A percentile compares a stretch with the other conserved stretches of the same genome.
phyloP scores from a whole-genome alignment of 2,113 vertebrate genomes.

The Ciconia boyciana region DNA sequence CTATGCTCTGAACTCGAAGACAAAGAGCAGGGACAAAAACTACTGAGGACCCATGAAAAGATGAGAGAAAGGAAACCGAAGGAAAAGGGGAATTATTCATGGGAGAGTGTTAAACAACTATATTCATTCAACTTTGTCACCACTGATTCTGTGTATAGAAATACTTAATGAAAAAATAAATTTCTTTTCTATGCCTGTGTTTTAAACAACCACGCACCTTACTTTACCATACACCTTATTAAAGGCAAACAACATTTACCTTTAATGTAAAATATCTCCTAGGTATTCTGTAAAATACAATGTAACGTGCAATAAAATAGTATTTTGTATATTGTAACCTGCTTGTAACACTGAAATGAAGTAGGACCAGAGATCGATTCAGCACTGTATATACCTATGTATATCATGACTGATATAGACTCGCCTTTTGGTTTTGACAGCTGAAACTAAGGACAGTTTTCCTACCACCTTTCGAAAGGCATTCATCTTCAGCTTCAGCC shows the following conservation, averaged over 20 bases:
- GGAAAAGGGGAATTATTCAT: background rate
- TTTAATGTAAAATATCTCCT: background rate
- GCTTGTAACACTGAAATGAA: background rate
- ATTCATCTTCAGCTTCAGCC: background rate
- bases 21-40: background rate
- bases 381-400: background rate
- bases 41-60: background rate
- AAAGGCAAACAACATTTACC: background rate
- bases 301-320: background rate
- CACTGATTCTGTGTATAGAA: background rate
- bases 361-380: background rate
- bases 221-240: background rate
- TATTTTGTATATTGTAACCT: background rate
- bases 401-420: background rate
- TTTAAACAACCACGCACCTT: background rate
- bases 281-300: background rate
- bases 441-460: background rate
- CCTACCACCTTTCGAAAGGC: background rate
- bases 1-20: background rate
- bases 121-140: background rate
- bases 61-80: background rate
- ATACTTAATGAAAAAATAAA: background rate
- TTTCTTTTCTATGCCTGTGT: background rate
- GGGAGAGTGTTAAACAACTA: background rate
- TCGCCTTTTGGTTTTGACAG: background rate